A percentile compares a stretch with the other conserved stretches of the same genome.
Conservation (phyloP, 2,113 vertebrate genomes). For the Leptobrachium ailaonicum region DNA sequence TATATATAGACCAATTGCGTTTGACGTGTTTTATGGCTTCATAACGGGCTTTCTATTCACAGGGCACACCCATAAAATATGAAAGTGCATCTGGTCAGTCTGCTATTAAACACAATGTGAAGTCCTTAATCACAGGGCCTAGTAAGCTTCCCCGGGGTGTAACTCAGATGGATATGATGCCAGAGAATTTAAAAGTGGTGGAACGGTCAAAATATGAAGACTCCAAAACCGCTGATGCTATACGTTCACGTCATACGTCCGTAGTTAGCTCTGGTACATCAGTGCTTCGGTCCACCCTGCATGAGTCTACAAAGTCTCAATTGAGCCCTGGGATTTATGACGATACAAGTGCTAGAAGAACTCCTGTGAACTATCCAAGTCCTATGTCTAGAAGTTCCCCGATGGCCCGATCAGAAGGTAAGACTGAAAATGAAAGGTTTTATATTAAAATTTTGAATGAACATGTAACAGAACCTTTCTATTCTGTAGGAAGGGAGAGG, state of each 20-base stretch:
- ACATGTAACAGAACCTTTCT: too few relatives aligned
- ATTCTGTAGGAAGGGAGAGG: too few relatives aligned
- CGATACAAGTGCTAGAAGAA: constrained; percentile 85
- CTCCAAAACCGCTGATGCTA: constrained; percentile 74
- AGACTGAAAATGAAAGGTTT: neutral
- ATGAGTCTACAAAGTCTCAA: constrained; percentile 89
- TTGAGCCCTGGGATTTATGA: constrained; percentile 96
- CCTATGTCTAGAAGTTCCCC: constrained; percentile 90
- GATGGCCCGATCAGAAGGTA: constrained; percentile 88
- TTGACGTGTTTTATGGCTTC: neutral
- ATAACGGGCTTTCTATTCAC: constrained; percentile 7
- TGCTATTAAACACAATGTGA: constrained; percentile 96
- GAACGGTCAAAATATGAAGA: constrained; percentile 92
- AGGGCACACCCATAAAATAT: constrained; percentile 89
- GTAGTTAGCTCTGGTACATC: constrained; percentile 93
- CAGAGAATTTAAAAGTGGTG: constrained; percentile 73
- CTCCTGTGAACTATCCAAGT: constrained; percentile 86
- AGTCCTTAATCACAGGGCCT: constrained; percentile 92
- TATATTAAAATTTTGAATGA: too few relatives aligned
- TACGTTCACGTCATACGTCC: constrained; percentile 84
- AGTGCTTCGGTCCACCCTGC: constrained; percentile 92
- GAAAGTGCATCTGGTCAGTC: constrained; percentile 79
- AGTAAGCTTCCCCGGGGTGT: constrained; percentile 81
- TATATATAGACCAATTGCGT: neutral
- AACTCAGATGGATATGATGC: constrained; percentile 82